These are phyloP conservation scores for Gryllus bimaculatus DNA, from an alignment of 1,140 invertebrate species.

Conservation along the genomic window DNA sequence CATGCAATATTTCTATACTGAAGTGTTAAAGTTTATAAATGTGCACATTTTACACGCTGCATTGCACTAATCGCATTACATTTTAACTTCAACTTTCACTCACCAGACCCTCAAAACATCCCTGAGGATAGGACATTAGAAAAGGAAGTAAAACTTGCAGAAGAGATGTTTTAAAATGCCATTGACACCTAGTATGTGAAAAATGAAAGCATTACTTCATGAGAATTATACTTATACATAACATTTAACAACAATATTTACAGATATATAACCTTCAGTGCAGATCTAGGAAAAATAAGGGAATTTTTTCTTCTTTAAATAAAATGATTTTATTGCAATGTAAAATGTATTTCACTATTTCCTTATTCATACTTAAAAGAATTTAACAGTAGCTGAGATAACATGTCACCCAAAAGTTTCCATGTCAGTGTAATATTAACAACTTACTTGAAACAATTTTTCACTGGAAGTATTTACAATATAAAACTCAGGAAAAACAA, in stretches of 20 bases:
- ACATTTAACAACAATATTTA: background rate
- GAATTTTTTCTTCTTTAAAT: background rate
- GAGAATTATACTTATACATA: background rate
- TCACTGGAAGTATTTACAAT: too few species aligned
- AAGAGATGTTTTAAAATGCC: background rate
- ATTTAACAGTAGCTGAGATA: background rate
- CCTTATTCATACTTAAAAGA: too few species aligned
- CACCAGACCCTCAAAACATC: background rate
- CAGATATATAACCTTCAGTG: background rate
- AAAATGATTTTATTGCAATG: background rate
- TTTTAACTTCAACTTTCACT: background rate
- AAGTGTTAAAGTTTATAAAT: too few species aligned
- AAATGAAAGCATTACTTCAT: background rate
- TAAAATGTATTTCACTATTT: background rate
- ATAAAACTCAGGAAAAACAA: too few species aligned
- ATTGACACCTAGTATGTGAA: constrained; percentile 1
- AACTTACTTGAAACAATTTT: too few species aligned
- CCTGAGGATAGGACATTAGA: background rate
- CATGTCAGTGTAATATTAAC: too few species aligned
- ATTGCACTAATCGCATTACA: too few species aligned
- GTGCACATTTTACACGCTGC: too few species aligned
- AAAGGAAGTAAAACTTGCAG: background rate
- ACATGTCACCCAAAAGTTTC: background rate
- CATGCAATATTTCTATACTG: too few species aligned
- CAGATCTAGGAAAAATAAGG: background rate